Evolutionary conservation across 2,113 vertebrate species (phyloP), one percentile per base, ranked within the genome.

Genomic region (Spea bombifrons): DNA sequence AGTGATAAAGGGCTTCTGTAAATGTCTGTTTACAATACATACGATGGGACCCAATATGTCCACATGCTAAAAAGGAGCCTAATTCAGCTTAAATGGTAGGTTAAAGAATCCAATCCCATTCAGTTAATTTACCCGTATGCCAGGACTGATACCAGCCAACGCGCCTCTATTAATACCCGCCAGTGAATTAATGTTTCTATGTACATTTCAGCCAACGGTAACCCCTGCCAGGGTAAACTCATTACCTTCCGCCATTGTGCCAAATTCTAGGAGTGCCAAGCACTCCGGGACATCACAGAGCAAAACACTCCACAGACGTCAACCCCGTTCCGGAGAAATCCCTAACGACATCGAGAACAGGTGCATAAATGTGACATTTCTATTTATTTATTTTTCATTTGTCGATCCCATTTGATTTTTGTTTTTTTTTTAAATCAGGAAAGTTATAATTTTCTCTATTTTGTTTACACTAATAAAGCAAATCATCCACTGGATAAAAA

Each of bases 171-270:
- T 69, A 76, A 16, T 76, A 69, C 52, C 44, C 69, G 75, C 75
- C 75, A 59, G 9, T 9, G 49, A 44, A 76, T 76, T 70, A 76
- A 53, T 45, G 69, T 76, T 76, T 61, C 30, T 59, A 5, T 10
- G 4, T 69, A 49, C n/a, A 48, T 61, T 50, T 70, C 75, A 50
- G 66, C 66, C 66, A 61, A 55, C 16, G 8, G 52, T 10, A 59
- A 8, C 7, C 52, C 44, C 10, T 76, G 75, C 75, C 75, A 76
- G 75, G 9, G 44, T 61, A 76, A 76, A 76, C 66, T 69, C 53
- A 76, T 76, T 76, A 69, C 57, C 53, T 59, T 43, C 45, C 50
- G 44, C 66, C 53, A 59, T 57, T 76, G 53, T 76, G 66, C 75
- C 75, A 76, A 76, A 64, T 3, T 7, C n/a, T 15, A 13, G 46